Conservation (phyloP, 2,113 vertebrate genomes). For the Orientallactaga bullata region DNA sequence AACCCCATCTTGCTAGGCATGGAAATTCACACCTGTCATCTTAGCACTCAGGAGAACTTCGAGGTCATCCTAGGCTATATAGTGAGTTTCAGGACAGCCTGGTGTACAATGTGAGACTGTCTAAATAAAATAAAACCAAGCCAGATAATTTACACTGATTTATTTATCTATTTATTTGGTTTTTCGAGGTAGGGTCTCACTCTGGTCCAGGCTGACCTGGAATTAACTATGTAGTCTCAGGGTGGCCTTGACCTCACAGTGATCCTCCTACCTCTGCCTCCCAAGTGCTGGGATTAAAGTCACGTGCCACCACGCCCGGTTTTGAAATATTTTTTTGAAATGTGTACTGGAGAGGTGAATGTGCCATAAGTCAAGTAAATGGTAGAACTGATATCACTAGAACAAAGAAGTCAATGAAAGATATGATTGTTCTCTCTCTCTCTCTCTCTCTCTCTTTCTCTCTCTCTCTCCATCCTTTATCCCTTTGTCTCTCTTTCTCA, state of each 20-base stretch:
- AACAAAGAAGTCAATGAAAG: conserved; percentile 36
- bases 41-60: not conserved
- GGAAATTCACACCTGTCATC: not conserved
- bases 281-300: too few relatives aligned
- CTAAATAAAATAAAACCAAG: too few relatives aligned
- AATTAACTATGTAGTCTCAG: too few relatives aligned
- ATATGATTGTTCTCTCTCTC: not conserved
- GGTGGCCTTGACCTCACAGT: too few relatives aligned
- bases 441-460: not conserved
- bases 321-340: conserved; percentile 1
- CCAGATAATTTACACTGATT: too few relatives aligned
- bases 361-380: conserved; percentile 24
- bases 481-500: not conserved
- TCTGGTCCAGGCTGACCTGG: too few relatives aligned
- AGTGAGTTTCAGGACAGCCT: not conserved
- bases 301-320: too few relatives aligned
- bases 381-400: not conserved
- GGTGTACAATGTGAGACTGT: not conserved
- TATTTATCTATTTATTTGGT: too few relatives aligned
- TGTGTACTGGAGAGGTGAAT: not conserved
- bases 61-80: not conserved
- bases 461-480: too few relatives aligned
- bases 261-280: too few relatives aligned
- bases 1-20: not conserved
- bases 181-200: too few relatives aligned